Conservation (phyloP, 2,113 vertebrate species). For the Dromaius novaehollandiae region DNA sequence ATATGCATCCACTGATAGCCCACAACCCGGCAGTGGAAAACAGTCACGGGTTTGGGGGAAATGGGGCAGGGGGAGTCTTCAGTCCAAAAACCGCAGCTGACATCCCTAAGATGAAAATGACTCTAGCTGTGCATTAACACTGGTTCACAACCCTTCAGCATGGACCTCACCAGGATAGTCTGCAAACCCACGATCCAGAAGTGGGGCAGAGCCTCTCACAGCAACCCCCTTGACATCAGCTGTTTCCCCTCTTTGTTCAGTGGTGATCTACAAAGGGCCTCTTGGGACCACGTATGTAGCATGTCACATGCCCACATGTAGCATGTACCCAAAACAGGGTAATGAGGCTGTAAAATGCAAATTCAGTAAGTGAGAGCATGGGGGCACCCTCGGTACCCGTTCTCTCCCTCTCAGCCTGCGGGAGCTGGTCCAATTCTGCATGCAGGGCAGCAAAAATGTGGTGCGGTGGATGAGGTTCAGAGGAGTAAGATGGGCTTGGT, state of each 20-base stretch:
- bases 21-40: background rate
- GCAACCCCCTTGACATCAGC: background rate
- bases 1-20: background rate
- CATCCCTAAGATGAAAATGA: accelerated
- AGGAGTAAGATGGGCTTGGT: accelerated
- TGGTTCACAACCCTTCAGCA: accelerated
- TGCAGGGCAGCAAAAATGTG: accelerated
- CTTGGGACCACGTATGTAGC: accelerated
- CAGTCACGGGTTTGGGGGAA: background rate
- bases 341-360: background rate
- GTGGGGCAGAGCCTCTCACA: background rate
- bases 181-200: background rate
- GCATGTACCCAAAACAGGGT: accelerated
- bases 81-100: background rate
- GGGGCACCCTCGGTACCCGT: too few species aligned
- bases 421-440: too few species aligned
- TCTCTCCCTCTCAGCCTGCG: too few species aligned
- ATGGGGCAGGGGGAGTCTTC: background rate
- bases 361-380: background rate
- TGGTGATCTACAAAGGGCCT: background rate
- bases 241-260: background rate
- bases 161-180: background rate
- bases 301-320: accelerated
- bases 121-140: background rate
- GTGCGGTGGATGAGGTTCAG: background rate